Base-by-base conservation (phyloP, 2,888 invertebrate genomes). In the Ochropacha duplaris region DNA sequence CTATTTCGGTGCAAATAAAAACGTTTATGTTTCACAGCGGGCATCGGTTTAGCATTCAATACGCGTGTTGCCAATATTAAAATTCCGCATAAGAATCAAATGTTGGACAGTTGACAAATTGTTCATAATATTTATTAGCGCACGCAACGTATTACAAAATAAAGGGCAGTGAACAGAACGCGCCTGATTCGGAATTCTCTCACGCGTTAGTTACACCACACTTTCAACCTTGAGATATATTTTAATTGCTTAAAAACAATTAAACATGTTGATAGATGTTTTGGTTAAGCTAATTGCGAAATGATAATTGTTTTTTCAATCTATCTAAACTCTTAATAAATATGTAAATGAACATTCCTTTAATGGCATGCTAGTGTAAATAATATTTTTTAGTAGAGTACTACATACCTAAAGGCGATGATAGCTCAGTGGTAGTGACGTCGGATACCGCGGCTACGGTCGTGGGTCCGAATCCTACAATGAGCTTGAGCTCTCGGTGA, bases 141-240 rank as follows among this genome's bases (percentile, higher is more conserved):
- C 65, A 73, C 73, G 78, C 71, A 75, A 71, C 57, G 50, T 58
- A 56, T 82, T 78, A 66, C 77, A 49, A 71, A 81, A 84, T 74
- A 78, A 52, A 66, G 71, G 69, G 71, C 71, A 71, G 54, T 65
- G 44, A 52, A 54, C 19, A 55, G 58, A 54, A 54, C 61, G 50
- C n/a, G 36, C 44, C 26, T 12, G 19, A 51, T 44, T 51, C 70
- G 66, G 72, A 83, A 81, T 76, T 79, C 75, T 87, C 87, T 84
- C 88, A 84, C 86, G 83, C 77, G 69, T 71, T 65, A 64, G 65
- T 84, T 84, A 76, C 81, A 59, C 59, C 76, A 86, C 60, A 58
- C 6, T 69, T 70, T 71, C 65, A 81, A 80, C 88, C 88, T 88
- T 88, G 88, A 75, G 72, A 81, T 57, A 66, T 66, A 68, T 75